Evolutionary conservation across 2,113 vertebrate species (phyloP).

Genomic region (Dromas ardeola): DNA sequence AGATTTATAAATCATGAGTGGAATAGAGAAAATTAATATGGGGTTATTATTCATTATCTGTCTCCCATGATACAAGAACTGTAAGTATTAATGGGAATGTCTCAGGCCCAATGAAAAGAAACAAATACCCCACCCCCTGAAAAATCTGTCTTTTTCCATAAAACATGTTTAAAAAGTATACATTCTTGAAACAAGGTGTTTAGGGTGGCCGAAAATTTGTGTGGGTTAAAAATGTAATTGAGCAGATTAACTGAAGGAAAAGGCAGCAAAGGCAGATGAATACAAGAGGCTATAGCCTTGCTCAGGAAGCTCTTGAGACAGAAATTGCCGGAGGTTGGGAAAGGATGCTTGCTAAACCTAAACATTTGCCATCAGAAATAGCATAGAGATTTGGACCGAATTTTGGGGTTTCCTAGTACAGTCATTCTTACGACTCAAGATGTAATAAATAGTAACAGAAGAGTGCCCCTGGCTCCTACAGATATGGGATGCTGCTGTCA

Average conservation of each 20-base stretch:
- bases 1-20: background rate
- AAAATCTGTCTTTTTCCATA: background rate
- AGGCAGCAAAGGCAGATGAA: background rate
- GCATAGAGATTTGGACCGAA: background rate
- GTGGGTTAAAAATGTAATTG: background rate
- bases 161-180: background rate
- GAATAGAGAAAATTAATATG: background rate
- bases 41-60: background rate
- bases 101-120: background rate
- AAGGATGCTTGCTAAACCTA: background rate
- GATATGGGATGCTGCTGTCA: background rate
- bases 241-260: background rate
- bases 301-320: background rate
- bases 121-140: accelerated
- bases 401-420: background rate
- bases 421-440: background rate
- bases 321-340: background rate
- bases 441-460: background rate
- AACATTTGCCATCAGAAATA: background rate
- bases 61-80: background rate
- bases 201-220: background rate
- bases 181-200: background rate
- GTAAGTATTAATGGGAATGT: background rate
- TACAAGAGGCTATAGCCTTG: background rate
- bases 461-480: too few relatives aligned